A percentile compares a stretch with the other conserved stretches of the same genome.
Conservation (phyloP, 2,888 invertebrate species). For the Automeris io region DNA sequence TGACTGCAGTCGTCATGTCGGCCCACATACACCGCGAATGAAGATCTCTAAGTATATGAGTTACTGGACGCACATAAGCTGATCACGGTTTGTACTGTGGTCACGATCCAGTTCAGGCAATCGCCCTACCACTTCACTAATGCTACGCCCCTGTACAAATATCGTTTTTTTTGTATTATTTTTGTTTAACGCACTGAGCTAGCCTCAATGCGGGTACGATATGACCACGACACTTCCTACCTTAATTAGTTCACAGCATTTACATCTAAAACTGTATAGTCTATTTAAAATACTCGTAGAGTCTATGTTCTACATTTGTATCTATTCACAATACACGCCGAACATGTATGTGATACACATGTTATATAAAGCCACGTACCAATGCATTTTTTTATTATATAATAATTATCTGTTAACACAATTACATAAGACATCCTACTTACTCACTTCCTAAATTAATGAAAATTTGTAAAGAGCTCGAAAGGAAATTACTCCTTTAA, state of each 20-base stretch:
- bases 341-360: slow-evolving; percentile 63
- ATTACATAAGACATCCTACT: slow-evolving; percentile 15
- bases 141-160: no score
- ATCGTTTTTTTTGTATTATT: slow-evolving; percentile 20
- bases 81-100: no score
- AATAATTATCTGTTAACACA: slow-evolving; percentile 38
- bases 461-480: background rate
- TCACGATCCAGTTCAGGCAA: no score
- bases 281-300: slow-evolving; percentile 40
- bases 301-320: slow-evolving; percentile 44
- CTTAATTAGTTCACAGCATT: slow-evolving; percentile 48
- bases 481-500: background rate
- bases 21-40: no score
- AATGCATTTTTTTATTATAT: slow-evolving; percentile 75
- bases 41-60: no score
- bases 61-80: no score
- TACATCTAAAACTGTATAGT: slow-evolving; percentile 53
- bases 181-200: slow-evolving; percentile 4
- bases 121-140: no score
- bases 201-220: slow-evolving; percentile 50
- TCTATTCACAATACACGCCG: slow-evolving; percentile 67
- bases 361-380: slow-evolving; percentile 78
- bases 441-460: background rate
- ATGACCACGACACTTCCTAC: slow-evolving; percentile 66
- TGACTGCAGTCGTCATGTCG: no score